Evolutionary conservation across 1,140 invertebrate genomes (phyloP).

Genomic region (Drosophila equinoxialis): DNA sequence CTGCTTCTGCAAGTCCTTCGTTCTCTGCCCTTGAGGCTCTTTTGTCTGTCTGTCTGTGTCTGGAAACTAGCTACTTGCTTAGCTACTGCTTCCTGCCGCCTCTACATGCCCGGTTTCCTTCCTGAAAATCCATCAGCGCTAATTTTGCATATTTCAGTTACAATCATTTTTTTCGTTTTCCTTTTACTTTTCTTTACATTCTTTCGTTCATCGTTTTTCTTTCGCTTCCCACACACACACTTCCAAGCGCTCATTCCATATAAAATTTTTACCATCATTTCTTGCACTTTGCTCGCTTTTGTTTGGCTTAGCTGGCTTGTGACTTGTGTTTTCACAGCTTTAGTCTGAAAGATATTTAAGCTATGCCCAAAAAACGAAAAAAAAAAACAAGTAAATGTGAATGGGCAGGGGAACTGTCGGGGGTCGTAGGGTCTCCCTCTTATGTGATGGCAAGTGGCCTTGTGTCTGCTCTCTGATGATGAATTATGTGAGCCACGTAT

Average conservation of each 20-base stretch:
- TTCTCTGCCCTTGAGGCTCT: constrained; percentile 6
- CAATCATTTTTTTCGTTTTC: constrained; percentile 36
- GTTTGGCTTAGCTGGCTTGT: constrained; percentile 67
- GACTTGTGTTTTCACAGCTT: constrained; percentile 71
- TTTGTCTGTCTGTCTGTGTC: constrained; percentile 34
- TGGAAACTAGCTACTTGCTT: constrained; percentile 72
- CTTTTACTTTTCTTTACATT: constrained; percentile 13
- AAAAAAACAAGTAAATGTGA: background rate
- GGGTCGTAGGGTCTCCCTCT: background rate
- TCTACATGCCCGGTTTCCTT: constrained; percentile 69
- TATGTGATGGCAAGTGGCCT: constrained; percentile 11
- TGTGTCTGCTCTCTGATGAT: constrained; percentile 57
- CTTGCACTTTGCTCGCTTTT: constrained; percentile 57
- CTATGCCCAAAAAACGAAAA: constrained; percentile 27
- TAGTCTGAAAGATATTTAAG: constrained; percentile 57
- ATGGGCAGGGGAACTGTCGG: too few species aligned
- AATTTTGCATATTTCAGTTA: constrained; percentile 80
- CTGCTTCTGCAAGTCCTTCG: constrained; percentile 26
- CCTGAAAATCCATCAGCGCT: constrained; percentile 79
- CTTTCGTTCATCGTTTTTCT: constrained; percentile 9
- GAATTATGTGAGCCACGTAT: constrained; percentile 79
- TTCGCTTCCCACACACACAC: constrained; percentile 3
- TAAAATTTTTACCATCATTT: constrained; percentile 20
- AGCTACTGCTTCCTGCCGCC: constrained; percentile 67
- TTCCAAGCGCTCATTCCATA: background rate